Evolutionary conservation across 1,140 invertebrate species (phyloP), one percentile per base, ranked within the genome.

Genomic region (Calliopsis andreniformis): DNA sequence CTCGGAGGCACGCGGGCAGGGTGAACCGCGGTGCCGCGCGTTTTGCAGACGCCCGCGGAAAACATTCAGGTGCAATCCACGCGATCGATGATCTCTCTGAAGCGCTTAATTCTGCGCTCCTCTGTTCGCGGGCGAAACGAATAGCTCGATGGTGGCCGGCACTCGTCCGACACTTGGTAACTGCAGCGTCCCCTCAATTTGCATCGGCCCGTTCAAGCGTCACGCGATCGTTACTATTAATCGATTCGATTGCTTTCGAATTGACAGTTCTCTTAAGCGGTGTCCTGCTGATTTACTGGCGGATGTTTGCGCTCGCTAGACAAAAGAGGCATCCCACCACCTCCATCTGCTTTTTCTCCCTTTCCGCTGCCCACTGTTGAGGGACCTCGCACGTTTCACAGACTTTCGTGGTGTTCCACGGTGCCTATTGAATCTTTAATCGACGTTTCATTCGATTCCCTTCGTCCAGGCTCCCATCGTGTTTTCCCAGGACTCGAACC

Each of bases 11-110:
- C 62, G 71, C 39, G 62, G 42, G 18, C 45, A 1, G 2, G 12
- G 4, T 20, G 28, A 2, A 8, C 3, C 14, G 12, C 25, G 68
- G 25, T 10, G 42, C 56, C 14, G 6, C 16, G 45, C 30, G 70
- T 70, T 80, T 80, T 59, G 47, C 64, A 25, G 35, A 20, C n/a
- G 49, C 18, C 14, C 53, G 43, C 53, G 53, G 43, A 32, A 56
- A 47, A 56, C 47, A 72, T 1, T 3, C 45, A 20, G 56, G n/a
- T 35, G 45, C 49, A 42, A 28, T 23, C n/a, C 1, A 23, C 20
- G 35, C 51, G 58, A 78, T 78, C 72, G 45, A 69, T 80, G 66
- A 80, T 80, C 79, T 76, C 64, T 62, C 58, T 55, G 51, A 81
- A 68, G 49, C 79, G 67, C 53, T 80, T 79, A 58, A 75, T 68